Evolutionary conservation across 2,797 vertebrate species (phyloP), one percentile per base, ranked within the genome.

Genomic region (Takifugu ocellatus): DNA sequence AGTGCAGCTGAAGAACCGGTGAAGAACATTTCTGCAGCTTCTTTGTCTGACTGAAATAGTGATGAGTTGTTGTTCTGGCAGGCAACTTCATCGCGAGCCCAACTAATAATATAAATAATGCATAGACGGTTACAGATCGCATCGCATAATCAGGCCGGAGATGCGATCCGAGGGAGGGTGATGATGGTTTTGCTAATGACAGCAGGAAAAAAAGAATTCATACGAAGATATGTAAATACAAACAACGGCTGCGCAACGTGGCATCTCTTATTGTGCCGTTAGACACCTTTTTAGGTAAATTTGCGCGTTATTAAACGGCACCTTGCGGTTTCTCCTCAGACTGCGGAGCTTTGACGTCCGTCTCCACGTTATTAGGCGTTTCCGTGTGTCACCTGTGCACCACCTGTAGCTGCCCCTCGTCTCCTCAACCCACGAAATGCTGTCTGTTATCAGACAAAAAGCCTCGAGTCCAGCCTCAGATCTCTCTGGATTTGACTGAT

Each of bases 81-180:
- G 58, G 51, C 45, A 59, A 65, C 54, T 56, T 75, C 31, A 56
- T 4, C 61, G 65, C 46, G 63, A 59, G 53, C 59, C 54, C 43
- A 49, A 36, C 27, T 79, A 71, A 83, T 76, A 76, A 70, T 21
- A 78, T 83, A 79, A 83, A 83, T 83, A 81, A 85, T 83, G 71
- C 73, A 83, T 72, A 62, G 58, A 43, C 5, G 66, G 12, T 25
- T 66, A 62, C 39, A 26, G 44, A 68, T 59, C 44, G 54, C 26
- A 44, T 55, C 21, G 61, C 17, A 63, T 58, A 77, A 79, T 83
- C 66, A 80, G 52, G 70, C 54, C 70, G 57, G 77, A 67, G 56
- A 73, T 60, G 56, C 57, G 56, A 29, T 59, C 51, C 57, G 36
- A 59, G 51, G 33, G 25, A 51, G 31, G 55, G 47, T 58, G 47